These are phyloP conservation scores for Tetragonisca angustula DNA, from an alignment of 2,888 invertebrate species.

Conservation along the genomic window DNA sequence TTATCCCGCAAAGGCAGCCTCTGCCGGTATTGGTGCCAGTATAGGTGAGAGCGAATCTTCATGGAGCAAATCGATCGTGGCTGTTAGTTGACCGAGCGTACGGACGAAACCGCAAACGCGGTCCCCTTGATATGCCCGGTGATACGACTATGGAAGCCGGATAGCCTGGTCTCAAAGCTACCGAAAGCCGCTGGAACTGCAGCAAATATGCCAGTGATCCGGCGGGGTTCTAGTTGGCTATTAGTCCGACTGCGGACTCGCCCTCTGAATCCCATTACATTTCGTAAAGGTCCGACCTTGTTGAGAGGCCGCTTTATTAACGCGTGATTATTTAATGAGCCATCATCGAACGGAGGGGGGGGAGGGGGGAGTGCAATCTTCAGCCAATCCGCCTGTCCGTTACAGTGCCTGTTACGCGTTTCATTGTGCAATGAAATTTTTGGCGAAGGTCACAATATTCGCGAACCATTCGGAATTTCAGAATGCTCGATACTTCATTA, in stretches of 20 bases:
- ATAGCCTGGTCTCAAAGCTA: conserved; percentile 43
- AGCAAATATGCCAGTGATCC: conserved; percentile 50
- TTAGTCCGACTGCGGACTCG: conserved; percentile 17
- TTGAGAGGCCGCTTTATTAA: conserved; percentile 22
- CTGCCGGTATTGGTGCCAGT: neutral
- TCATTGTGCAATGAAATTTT: neutral
- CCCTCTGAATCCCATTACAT: conserved; percentile 23
- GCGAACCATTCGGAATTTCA: conserved; percentile 1
- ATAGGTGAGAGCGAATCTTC: conserved; percentile 54
- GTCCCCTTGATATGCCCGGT: conserved; percentile 62
- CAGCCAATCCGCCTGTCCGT: no score
- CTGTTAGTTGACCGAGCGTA: conserved; percentile 49
- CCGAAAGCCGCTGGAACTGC: conserved; percentile 42
- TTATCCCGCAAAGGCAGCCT: conserved; percentile 38
- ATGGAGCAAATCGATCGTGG: conserved; percentile 57
- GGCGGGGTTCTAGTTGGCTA: conserved; percentile 19
- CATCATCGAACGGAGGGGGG: no score
- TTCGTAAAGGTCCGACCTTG: conserved; percentile 5
- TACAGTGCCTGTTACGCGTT: neutral
- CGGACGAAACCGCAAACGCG: conserved; percentile 50
- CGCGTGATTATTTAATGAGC: conserved; percentile 16
- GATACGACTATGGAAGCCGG: conserved; percentile 51
- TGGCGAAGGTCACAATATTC: neutral
- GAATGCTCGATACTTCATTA: conserved; percentile 10
- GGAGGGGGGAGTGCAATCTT: no score